These are phyloP conservation scores for Ophioninae sp. DNA, from an alignment of 2,888 invertebrate species.

Conservation along the genomic window DNA sequence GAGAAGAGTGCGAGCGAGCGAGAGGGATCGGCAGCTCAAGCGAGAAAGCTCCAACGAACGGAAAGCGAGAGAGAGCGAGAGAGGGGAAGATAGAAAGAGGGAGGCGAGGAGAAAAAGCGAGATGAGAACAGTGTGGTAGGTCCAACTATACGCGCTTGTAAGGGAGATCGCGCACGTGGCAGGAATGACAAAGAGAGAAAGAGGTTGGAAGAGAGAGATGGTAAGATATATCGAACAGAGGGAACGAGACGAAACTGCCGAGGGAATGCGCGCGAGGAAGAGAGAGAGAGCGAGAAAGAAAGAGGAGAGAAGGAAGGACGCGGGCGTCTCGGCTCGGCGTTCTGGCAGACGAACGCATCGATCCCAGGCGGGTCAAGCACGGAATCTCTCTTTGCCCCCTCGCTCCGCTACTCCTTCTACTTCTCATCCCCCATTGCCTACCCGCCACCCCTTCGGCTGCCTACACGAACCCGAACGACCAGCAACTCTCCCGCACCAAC, in stretches of 20 bases:
- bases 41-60: slow-evolving; percentile 64
- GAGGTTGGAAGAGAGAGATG: slow-evolving; percentile 49
- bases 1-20: slow-evolving; percentile 61
- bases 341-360: slow-evolving; percentile 81
- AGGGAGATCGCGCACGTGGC: slow-evolving; percentile 51
- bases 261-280: slow-evolving; percentile 20
- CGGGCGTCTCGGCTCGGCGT: slow-evolving; percentile 78
- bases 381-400: slow-evolving; percentile 75
- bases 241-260: slow-evolving; percentile 29
- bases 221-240: slow-evolving; percentile 34
- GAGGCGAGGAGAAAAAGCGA: slow-evolving; percentile 48
- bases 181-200: slow-evolving; percentile 50
- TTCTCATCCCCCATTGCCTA: slow-evolving; percentile 51
- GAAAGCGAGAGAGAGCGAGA: slow-evolving; percentile 60
- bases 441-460: slow-evolving; percentile 57
- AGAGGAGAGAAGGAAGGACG: slow-evolving; percentile 75
- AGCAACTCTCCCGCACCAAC: slow-evolving; percentile 58
- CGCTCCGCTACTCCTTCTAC: slow-evolving; percentile 59
- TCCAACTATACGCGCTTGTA: slow-evolving; percentile 56
- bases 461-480: slow-evolving; percentile 62
- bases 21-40: slow-evolving; percentile 58
- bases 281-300: slow-evolving; percentile 54
- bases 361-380: slow-evolving; percentile 81
- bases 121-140: slow-evolving; percentile 61
- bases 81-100: slow-evolving; percentile 28